These are phyloP conservation scores for Drosophila simulans DNA, from an alignment of 1,140 invertebrate genomes.

Conservation along the genomic window DNA sequence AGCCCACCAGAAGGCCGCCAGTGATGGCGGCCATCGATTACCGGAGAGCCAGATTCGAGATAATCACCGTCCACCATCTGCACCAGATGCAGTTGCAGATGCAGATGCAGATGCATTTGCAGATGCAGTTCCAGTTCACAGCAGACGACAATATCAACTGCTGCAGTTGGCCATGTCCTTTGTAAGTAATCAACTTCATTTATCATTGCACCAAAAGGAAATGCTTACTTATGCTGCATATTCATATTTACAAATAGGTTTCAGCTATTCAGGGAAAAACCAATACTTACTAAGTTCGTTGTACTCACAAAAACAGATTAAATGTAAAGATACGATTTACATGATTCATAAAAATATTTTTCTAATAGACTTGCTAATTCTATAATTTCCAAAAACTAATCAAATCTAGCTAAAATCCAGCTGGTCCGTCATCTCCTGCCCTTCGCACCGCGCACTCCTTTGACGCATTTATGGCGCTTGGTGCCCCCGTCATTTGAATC, in stretches of 20 bases:
- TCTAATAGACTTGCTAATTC: too few species aligned
- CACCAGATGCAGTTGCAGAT: background rate
- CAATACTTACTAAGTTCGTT: too few species aligned
- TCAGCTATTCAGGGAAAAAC: too few species aligned
- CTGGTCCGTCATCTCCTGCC: constrained; percentile 3
- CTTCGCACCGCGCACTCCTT: constrained; percentile 32
- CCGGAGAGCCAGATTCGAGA: constrained; percentile 28
- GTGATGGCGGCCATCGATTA: constrained; percentile 37
- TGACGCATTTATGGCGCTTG: constrained; percentile 46
- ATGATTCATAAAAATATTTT: too few species aligned
- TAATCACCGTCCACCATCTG: constrained; percentile 11
- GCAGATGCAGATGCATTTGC: background rate
- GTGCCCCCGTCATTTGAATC: constrained; percentile 1
- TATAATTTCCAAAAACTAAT: too few species aligned
- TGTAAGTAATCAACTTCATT: background rate
- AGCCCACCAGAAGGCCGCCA: constrained; percentile 38
- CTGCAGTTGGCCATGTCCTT: background rate
- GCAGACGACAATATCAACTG: background rate
- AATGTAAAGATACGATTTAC: too few species aligned
- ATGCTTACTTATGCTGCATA: too few species aligned
- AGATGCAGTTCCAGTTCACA: background rate
- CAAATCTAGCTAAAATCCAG: background rate
- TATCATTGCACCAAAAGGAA: background rate
- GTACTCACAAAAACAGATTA: too few species aligned
- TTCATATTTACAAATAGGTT: too few species aligned